Conservation (phyloP, 2,888 invertebrate genomes). For the Chironomus riparius region DNA sequence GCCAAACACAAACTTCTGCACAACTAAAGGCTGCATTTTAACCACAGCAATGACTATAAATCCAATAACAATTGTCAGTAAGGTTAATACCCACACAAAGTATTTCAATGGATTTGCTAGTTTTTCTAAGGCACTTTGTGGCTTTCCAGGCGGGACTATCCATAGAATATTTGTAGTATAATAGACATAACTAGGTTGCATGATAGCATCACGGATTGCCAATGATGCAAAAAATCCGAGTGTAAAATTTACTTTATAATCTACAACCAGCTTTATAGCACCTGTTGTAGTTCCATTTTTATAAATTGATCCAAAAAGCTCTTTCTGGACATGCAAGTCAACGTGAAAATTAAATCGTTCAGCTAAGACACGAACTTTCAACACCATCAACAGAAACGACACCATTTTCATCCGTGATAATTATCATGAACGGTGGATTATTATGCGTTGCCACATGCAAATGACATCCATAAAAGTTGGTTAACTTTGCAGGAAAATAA, state of each 20-base stretch:
- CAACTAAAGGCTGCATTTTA: neutral
- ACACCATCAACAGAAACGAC: neutral
- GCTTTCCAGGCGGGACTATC: constrained; percentile 21
- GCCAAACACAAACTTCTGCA: constrained; percentile 23
- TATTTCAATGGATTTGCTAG: constrained; percentile 14
- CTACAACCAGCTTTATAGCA: constrained; percentile 25
- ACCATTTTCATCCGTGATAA: neutral
- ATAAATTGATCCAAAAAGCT: constrained; percentile 20
- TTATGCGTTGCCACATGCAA: neutral
- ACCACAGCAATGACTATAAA: neutral
- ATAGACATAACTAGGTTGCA: constrained; percentile 1
- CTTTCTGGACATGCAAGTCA: neutral
- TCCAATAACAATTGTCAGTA: neutral
- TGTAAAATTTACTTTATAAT: constrained; percentile 27
- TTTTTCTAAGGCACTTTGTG: constrained; percentile 10
- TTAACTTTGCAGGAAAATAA: constrained; percentile 9
- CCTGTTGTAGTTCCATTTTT: constrained; percentile 28
- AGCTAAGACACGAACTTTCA: constrained; percentile 28
- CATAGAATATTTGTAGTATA: constrained; percentile 17
- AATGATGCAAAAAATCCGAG: neutral
- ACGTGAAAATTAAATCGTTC: constrained; percentile 28
- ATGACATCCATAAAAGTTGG: too few species aligned
- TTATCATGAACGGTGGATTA: constrained; percentile 26
- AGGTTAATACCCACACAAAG: neutral
- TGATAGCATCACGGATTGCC: neutral